Percentiles rank a stretch among this genome's conserved stretches.
phyloP scores from a whole-genome alignment of 1,140 invertebrate species.

The Reticulitermes speratus region DNA sequence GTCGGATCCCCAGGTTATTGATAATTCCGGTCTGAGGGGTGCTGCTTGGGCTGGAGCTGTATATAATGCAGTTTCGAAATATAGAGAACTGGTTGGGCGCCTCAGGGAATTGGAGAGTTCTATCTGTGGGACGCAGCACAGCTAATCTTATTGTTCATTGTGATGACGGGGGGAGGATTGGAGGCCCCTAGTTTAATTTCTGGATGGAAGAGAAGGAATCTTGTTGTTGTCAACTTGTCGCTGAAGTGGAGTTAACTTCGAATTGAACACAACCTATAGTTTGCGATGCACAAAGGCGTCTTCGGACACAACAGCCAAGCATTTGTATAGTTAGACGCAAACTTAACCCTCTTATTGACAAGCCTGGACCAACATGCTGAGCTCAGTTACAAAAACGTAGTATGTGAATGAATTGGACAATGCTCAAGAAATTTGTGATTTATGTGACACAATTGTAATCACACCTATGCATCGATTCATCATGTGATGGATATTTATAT shows the following conservation, averaged over 20 bases:
- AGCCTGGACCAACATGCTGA: too few species aligned
- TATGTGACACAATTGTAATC: too few species aligned
- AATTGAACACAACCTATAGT: background rate
- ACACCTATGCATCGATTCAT: too few species aligned
- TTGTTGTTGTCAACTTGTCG: slow-evolving; percentile 13
- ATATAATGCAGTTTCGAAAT: slow-evolving; percentile 8
- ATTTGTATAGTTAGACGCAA: too few species aligned
- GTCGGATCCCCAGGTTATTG: background rate
- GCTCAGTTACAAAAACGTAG: too few species aligned
- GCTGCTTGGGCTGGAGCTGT: background rate
- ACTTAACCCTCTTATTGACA: too few species aligned
- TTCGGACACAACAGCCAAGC: background rate
- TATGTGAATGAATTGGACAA: too few species aligned
- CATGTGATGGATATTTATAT: too few species aligned
- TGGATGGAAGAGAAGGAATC: background rate
- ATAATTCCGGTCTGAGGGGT: background rate
- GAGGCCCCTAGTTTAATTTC: slow-evolving; percentile 3
- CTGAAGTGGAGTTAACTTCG: background rate
- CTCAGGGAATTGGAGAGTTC: slow-evolving; percentile 6
- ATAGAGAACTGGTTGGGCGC: slow-evolving; percentile 12
- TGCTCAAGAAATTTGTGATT: too few species aligned
- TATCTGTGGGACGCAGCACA: background rate
- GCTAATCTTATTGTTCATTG: slow-evolving; percentile 19
- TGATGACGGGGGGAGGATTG: background rate
- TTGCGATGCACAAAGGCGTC: background rate